Evolutionary conservation across 2,797 vertebrate genomes (phyloP), one percentile per base, ranked within the genome.

Genomic region (Corythornis leucogaster): DNA sequence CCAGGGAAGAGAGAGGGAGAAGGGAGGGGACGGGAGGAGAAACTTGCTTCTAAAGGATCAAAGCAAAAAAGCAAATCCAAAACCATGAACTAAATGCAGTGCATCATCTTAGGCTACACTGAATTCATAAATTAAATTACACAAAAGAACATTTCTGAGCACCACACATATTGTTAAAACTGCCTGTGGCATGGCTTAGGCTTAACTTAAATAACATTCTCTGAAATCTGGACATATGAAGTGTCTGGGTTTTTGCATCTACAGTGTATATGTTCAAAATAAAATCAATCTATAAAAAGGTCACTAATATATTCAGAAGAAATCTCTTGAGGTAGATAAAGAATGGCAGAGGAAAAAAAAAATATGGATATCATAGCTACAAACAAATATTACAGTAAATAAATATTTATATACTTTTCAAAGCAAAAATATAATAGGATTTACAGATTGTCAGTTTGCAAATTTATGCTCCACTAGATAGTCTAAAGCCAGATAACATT

Each of bases 51-150:
- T 62, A 45, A 46, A 70, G 26, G 46, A 89, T 91, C 78, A 92
- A 92, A 94, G 78, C 33, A 64, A 33, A 63, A 85, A 90, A 77
- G 40, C 11, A 87, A 93, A 90, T 43, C 38, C 64, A 80, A 85
- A 61, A 15, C 66, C 12, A 51, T 54, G 8, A 89, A 46, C n/a
- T 85, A 68, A 85, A 70, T 45, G 5, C n/a, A 66, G 9, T 55
- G 15, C 30, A 80, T 55, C 51, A 26, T 70, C 31, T 82, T 38
- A 42, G 19, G 8, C 8, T 71, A 58, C 24, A 24, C n/a, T 73
- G 45, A 50, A 11, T 33, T 80, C 80, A 87, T 66, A 89, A 67
- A 89, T 45, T 61, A 50, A 64, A 61, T 46, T 77, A 9, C 19
- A 30, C 25, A 2, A 2, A 55, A 70, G 57, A 80, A 38, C 12